A percentile compares a stretch with the other conserved stretches of the same genome.
phyloP scores from a whole-genome alignment of 2,888 invertebrate genomes.

The Agonopterix heracliana region DNA sequence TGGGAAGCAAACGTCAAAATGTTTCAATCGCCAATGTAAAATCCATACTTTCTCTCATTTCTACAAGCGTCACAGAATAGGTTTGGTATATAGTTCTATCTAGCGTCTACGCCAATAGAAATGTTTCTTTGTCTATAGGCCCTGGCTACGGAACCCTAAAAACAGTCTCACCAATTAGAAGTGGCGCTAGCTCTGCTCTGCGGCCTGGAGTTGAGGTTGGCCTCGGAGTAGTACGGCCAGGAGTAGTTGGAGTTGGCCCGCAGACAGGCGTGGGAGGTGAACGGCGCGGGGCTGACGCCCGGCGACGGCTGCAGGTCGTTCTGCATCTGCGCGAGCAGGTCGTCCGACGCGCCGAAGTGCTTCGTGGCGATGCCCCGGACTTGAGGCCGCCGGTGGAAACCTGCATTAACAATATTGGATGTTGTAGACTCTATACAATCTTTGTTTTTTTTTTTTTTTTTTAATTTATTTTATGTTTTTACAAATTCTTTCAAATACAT shows the following conservation, averaged over 20 bases:
- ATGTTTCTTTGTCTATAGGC: too few species aligned
- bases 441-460: too few species aligned
- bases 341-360: conserved; percentile 87
- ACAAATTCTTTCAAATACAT: too few species aligned
- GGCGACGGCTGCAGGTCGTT: conserved; percentile 75
- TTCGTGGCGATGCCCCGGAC: conserved; percentile 87
- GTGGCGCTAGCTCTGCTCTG: conserved; percentile 57
- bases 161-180: conserved; percentile 50
- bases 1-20: too few species aligned
- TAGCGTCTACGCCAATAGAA: too few species aligned
- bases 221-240: conserved; percentile 82
- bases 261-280: conserved; percentile 53
- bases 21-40: too few species aligned
- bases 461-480: too few species aligned
- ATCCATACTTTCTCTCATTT: too few species aligned
- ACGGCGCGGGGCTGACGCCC: conserved; percentile 31
- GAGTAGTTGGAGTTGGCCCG: conserved; percentile 65
- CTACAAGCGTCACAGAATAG: too few species aligned
- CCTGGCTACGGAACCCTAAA: too few species aligned
- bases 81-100: too few species aligned
- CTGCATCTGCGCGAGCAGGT: conserved; percentile 88
- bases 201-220: conserved; percentile 64
- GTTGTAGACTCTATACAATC: too few species aligned
- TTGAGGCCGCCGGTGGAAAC: conserved; percentile 90
- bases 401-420: conserved; percentile 23